Base-by-base conservation (phyloP, 2,797 vertebrate genomes). In the Morelia viridis region DNA sequence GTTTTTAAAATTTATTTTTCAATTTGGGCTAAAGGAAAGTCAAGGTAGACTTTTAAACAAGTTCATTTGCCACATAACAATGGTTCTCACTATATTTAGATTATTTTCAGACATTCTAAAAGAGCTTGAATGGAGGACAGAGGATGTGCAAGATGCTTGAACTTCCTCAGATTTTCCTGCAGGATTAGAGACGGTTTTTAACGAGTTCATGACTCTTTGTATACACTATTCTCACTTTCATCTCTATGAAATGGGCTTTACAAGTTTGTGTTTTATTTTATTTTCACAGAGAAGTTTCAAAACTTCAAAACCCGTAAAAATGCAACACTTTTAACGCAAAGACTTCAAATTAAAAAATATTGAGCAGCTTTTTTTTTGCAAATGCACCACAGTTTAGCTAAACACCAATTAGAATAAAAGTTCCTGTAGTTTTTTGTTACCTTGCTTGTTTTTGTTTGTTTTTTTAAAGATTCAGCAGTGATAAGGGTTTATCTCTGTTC, bases 1-100 rank as follows among this genome's bases (percentile, higher is more conserved):
- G 5, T 46, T 80, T 80, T 80, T 80, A 24, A 80, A 80, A 2
- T 11, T 84, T 84, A 19, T 61, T 58, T 87, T 76, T 46, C 61
- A 65, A 83, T 87, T 91, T 88, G 19, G 50, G 22, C 58, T 62
- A 61, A 90, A 89, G 35, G 62, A 92, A 76, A 61, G 64, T 46
- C 46, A 31, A 57, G n/a, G 31, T n/a, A 80, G 58, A 15, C 1
- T 64, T 89, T 60, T 68, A 50, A 85, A 71, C 50, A 85, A 92
- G 26, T 50, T 57, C 22, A 9, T 90, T 90, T 83, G 26, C 26
- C n/a, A 64, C 11, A 57, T 11, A 12, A 50, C 22, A 22, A 35
- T 87, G 65, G 84, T 46, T 87, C 58, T 83, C 31, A 64, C 26
- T 64, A 57, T 90, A 46, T 88, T 87, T 89, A 86, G 46, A 86